Percentiles rank a stretch among this genome's conserved stretches.
Conservation (phyloP, 2,797 vertebrate genomes). For the Phoxinus dragarum region DNA sequence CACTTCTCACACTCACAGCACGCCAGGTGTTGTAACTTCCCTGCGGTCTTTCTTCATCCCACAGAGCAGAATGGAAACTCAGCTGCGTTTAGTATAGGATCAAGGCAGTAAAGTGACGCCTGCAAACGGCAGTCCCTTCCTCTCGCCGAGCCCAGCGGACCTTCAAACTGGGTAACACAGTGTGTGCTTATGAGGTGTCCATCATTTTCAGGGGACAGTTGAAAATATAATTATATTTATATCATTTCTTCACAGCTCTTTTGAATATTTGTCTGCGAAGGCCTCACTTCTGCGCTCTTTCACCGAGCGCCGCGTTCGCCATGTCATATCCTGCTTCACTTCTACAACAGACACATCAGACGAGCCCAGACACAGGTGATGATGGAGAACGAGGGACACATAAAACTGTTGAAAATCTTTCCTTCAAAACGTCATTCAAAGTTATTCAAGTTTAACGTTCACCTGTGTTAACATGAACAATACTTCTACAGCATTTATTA, state of each 20-base stretch:
- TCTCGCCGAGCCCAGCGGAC: conserved; percentile 64
- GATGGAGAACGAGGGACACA: background rate
- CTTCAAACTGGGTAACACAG: conserved; percentile 73
- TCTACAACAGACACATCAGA: conserved; percentile 74
- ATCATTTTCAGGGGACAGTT: background rate
- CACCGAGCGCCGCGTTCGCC: conserved; percentile 70
- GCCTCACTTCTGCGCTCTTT: conserved; percentile 77
- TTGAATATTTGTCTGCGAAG: conserved; percentile 76
- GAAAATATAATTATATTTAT: conserved; percentile 9
- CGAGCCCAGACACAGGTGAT: conserved; percentile 82
- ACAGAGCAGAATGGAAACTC: conserved; percentile 38
- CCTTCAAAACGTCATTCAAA: background rate
- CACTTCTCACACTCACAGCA: background rate
- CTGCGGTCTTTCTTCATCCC: background rate
- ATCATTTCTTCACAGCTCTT: conserved; percentile 71
- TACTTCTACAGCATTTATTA: background rate
- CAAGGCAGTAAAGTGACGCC: conserved; percentile 58
- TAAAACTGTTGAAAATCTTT: background rate
- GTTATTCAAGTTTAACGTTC: background rate
- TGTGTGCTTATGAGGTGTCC: background rate
- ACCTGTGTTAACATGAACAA: no score
- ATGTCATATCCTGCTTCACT: conserved; percentile 85
- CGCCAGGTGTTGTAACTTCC: background rate
- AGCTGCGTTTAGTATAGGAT: conserved; percentile 26
- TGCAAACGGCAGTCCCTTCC: conserved; percentile 31